Conservation (phyloP, 2,888 invertebrate species). For the Cacoxenus indagator region DNA sequence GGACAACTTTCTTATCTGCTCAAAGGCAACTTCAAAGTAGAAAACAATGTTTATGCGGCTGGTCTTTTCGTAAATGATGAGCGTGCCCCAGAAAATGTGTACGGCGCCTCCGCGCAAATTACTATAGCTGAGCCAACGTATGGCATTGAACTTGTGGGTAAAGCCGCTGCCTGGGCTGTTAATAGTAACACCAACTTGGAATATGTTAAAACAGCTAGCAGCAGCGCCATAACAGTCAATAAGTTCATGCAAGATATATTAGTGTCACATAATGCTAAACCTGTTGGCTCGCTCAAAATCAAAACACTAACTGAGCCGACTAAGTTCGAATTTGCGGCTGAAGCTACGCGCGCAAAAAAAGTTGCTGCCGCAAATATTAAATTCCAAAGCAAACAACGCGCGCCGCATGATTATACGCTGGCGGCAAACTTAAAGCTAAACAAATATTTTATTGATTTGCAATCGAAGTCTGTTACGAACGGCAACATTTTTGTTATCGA, state of each 20-base stretch:
- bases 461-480: constrained; percentile 62
- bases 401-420: constrained; percentile 72
- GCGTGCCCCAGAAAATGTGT: constrained; percentile 46
- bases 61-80: constrained; percentile 60
- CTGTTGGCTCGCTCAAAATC: constrained; percentile 59
- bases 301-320: constrained; percentile 69
- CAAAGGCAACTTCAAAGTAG: constrained; percentile 50
- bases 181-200: constrained; percentile 38
- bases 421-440: constrained; percentile 74
- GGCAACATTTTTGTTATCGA: constrained; percentile 63
- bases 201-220: constrained; percentile 39
- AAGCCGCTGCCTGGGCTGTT: constrained; percentile 46
- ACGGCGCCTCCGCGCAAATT: constrained; percentile 53
- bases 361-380: constrained; percentile 73
- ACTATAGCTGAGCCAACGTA: constrained; percentile 38
- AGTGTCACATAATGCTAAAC: constrained; percentile 40
- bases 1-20: constrained; percentile 50
- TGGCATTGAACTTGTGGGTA: constrained; percentile 43
- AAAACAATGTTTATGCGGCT: constrained; percentile 48
- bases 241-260: constrained; percentile 46
- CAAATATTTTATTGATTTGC: constrained; percentile 59
- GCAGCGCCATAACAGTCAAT: constrained; percentile 35
- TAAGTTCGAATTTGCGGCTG: constrained; percentile 72
- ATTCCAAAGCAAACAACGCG: constrained; percentile 68
- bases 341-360: constrained; percentile 75